These are phyloP conservation scores for Pandemis cinnamomeana DNA, from an alignment of 2,888 invertebrate species.

Conservation along the genomic window DNA sequence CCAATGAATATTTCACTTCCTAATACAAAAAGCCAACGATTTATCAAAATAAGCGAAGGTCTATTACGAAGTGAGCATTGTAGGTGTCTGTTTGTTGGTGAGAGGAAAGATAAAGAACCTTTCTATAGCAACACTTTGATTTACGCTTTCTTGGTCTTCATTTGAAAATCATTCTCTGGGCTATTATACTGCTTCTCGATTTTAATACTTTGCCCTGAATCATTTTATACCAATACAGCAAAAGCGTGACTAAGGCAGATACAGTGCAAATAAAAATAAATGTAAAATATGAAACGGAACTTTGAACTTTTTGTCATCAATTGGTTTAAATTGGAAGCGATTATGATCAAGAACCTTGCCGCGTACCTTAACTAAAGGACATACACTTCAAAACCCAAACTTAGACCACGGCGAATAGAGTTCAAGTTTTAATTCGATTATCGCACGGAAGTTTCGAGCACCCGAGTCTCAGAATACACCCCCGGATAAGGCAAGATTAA, in stretches of 20 bases:
- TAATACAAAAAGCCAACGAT: constrained; percentile 29
- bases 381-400: background rate
- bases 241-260: background rate
- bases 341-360: background rate
- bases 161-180: background rate
- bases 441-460: background rate
- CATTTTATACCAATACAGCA: background rate
- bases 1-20: constrained; percentile 44
- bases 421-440: constrained; percentile 5
- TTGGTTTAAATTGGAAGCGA: background rate
- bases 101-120: background rate
- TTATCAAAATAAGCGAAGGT: constrained; percentile 24
- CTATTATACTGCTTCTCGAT: background rate
- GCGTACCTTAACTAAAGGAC: background rate
- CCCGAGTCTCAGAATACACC: background rate
- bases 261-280: background rate
- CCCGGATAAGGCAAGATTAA: constrained; percentile 6
- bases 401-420: background rate
- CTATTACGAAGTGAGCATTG: constrained; percentile 8
- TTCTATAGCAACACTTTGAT: background rate
- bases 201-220: background rate
- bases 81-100: constrained; percentile 8
- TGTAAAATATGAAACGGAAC: background rate
- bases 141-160: background rate
- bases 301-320: background rate